Evolutionary conservation across 2,888 invertebrate genomes (phyloP).

Genomic region (Embidobia sp.): DNA sequence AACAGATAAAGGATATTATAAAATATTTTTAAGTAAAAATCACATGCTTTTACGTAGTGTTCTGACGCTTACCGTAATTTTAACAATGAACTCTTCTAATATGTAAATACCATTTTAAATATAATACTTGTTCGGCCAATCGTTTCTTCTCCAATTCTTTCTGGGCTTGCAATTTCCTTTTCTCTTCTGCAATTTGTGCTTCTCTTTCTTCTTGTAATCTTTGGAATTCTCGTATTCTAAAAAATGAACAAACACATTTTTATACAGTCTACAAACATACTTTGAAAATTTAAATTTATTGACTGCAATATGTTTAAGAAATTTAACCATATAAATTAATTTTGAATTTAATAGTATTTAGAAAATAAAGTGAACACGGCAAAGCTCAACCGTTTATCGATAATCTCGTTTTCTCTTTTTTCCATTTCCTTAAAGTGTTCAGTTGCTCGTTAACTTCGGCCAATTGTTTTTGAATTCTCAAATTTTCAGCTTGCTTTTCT

Average conservation of each 20-base stretch:
- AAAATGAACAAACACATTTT: too few relatives aligned
- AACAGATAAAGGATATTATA: too few relatives aligned
- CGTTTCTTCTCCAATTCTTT: conserved; percentile 84
- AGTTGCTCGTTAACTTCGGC: conserved; percentile 84
- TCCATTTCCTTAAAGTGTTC: conserved; percentile 85
- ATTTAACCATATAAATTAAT: too few relatives aligned
- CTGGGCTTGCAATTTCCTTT: conserved; percentile 83
- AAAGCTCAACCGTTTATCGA: conserved; percentile 85
- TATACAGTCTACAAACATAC: too few relatives aligned
- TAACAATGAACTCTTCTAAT: background rate
- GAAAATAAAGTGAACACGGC: background rate
- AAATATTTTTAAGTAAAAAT: too few relatives aligned
- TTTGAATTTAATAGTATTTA: too few relatives aligned
- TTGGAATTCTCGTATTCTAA: conserved; percentile 85
- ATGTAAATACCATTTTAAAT: conserved; percentile 25
- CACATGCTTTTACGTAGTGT: too few relatives aligned
- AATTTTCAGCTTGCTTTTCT: conserved; percentile 71
- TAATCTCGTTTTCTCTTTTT: conserved; percentile 86
- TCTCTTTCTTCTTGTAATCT: conserved; percentile 85
- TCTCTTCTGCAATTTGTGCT: conserved; percentile 83
- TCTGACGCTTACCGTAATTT: too few relatives aligned
- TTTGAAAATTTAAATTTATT: too few relatives aligned
- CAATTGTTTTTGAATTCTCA: conserved; percentile 73
- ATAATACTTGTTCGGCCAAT: conserved; percentile 70
- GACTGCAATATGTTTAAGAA: too few relatives aligned